phyloP scores from a whole-genome alignment of 2,113 vertebrate genomes.

The Dendrocopos noguchii region DNA sequence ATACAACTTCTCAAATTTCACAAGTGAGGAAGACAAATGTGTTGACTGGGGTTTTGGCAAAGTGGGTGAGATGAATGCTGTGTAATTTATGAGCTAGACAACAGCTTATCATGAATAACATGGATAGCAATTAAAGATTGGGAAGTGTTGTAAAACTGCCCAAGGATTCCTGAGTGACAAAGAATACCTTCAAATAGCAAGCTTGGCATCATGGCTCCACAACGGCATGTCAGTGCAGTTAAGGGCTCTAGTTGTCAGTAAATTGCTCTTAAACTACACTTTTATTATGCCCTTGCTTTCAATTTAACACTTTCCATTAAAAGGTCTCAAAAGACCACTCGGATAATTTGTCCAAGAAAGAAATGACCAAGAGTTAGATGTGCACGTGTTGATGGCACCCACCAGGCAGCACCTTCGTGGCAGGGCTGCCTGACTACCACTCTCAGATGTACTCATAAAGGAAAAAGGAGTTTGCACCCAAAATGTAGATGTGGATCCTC shows the following conservation, averaged over 20 bases:
- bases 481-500: neutral
- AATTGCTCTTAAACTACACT: constrained; percentile 63
- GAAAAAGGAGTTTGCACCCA: neutral
- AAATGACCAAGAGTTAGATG: constrained; percentile 33
- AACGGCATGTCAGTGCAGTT: constrained; percentile 20
- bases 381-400: neutral
- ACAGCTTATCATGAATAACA: constrained; percentile 25
- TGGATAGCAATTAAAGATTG: constrained; percentile 48
- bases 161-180: constrained; percentile 36
- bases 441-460: neutral
- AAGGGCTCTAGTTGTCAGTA: constrained; percentile 58
- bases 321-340: constrained; percentile 68
- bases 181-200: constrained; percentile 23
- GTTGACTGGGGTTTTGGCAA: neutral
- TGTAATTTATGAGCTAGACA: constrained; percentile 25
- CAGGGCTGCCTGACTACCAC: neutral
- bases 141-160: constrained; percentile 3
- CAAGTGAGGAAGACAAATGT: neutral
- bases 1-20: neutral
- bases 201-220: constrained; percentile 6
- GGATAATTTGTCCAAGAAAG: constrained; percentile 49
- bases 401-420: neutral
- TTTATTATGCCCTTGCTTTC: constrained; percentile 71
- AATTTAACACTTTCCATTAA: constrained; percentile 55
- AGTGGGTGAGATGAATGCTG: neutral